These are phyloP conservation scores for Campopleginae sp. DNA, from an alignment of 2,888 invertebrate species.

Conservation along the genomic window DNA sequence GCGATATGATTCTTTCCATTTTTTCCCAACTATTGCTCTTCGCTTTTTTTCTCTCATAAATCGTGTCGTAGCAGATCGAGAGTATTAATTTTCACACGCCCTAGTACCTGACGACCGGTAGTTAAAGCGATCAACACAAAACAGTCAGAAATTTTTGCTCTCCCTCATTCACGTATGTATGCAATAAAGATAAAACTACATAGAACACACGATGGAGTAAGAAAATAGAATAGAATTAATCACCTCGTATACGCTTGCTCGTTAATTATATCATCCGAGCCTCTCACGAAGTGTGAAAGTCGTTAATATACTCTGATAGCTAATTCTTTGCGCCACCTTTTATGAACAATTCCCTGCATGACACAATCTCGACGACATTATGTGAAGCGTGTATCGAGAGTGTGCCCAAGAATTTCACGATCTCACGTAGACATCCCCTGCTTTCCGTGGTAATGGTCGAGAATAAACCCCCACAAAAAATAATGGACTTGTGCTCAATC, in stretches of 20 bases:
- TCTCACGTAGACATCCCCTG: constrained; percentile 2
- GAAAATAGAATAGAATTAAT: constrained; percentile 41
- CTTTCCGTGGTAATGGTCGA: not conserved
- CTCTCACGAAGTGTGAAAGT: constrained; percentile 5
- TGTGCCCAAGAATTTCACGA: not conserved
- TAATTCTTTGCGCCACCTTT: constrained; percentile 29
- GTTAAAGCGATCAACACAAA: constrained; percentile 4
- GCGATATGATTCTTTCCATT: constrained; percentile 39
- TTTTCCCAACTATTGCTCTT: not conserved
- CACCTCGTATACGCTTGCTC: constrained; percentile 30
- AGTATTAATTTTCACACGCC: constrained; percentile 54
- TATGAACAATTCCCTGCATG: constrained; percentile 7
- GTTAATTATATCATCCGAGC: constrained; percentile 36
- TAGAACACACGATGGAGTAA: not conserved
- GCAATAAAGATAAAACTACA: constrained; percentile 17
- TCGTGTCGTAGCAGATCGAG: constrained; percentile 12
- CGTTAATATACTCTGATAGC: constrained; percentile 23
- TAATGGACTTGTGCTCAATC: not conserved
- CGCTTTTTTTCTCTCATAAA: constrained; percentile 22
- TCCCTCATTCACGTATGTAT: constrained; percentile 1
- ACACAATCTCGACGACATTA: constrained; percentile 1
- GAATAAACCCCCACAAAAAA: not conserved
- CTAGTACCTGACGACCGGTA: constrained; percentile 4
- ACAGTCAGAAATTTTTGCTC: constrained; percentile 4
- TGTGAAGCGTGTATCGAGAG: constrained; percentile 7